phyloP scores from a whole-genome alignment of 2,113 vertebrate genomes.

The Dicrurus megarhynchus region DNA sequence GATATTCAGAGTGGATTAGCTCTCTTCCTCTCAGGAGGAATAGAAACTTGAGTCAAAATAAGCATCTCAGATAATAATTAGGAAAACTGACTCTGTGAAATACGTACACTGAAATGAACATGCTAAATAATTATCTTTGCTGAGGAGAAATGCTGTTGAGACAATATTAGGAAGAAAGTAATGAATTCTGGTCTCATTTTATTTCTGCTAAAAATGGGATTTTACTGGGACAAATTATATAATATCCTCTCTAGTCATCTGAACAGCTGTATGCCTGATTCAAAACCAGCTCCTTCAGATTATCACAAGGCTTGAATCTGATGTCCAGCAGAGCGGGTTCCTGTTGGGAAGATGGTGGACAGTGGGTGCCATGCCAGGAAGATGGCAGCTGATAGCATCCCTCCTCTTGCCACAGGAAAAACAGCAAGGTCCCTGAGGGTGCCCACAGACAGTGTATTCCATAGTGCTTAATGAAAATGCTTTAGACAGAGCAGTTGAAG shows the following conservation, averaged over 20 bases:
- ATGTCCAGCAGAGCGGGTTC: not conserved
- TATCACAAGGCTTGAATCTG: not conserved
- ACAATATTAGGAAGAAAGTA: not conserved
- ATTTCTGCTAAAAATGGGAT: not conserved
- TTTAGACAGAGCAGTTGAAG: not conserved
- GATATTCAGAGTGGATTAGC: not conserved
- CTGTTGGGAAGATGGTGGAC: not conserved
- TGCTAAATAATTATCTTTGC: not conserved
- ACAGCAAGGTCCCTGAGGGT: not conserved
- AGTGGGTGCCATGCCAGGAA: not conserved
- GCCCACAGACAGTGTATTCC: not conserved
- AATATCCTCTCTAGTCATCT: not conserved
- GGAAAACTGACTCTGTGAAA: not conserved
- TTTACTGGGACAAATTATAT: not conserved
- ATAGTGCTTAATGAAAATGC: not conserved
- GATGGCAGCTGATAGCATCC: not conserved
- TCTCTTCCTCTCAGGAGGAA: not conserved
- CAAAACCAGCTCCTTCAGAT: not conserved
- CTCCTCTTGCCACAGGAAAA: not conserved
- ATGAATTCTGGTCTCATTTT: not conserved
- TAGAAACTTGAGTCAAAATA: conserved; percentile 14
- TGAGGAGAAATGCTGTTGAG: not conserved
- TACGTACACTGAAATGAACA: not conserved
- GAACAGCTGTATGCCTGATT: not conserved
- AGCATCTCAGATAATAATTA: not conserved